Conservation (phyloP, 2,888 invertebrate genomes). For the Lasioglossum malachurum region DNA sequence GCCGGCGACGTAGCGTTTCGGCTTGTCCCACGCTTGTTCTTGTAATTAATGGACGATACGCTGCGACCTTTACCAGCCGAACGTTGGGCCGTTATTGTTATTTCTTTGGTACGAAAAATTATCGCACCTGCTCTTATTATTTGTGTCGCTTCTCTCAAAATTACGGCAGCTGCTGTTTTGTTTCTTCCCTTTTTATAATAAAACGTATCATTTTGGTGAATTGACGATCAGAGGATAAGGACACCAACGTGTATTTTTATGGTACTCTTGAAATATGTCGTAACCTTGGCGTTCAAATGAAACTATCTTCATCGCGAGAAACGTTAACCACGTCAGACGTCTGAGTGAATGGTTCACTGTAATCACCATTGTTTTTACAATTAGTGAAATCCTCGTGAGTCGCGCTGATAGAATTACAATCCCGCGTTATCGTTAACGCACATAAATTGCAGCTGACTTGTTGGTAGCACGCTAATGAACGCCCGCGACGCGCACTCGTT, state of each 20-base stretch:
- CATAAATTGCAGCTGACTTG: not conserved
- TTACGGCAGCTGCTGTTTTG: not conserved
- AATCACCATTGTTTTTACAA: not conserved
- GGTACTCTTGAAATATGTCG: not conserved
- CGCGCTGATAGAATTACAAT: not conserved
- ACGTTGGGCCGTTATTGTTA: not conserved
- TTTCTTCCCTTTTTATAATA: not conserved
- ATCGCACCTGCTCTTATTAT: not conserved
- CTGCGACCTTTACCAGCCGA: not conserved
- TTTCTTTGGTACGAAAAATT: not conserved
- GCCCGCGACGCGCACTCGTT: not conserved
- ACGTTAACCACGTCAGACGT: not conserved
- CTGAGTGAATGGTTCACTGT: not conserved
- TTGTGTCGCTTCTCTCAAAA: not conserved
- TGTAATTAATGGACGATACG: constrained; percentile 10
- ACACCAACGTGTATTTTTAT: not conserved
- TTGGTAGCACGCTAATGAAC: not conserved
- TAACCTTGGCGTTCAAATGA: not conserved
- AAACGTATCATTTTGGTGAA: not conserved
- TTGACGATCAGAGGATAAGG: not conserved
- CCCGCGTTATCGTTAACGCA: not conserved
- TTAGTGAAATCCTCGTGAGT: not conserved
- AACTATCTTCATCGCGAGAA: not conserved
- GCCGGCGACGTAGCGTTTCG: constrained; percentile 29
- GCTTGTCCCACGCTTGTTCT: not conserved